These are phyloP conservation scores for Sturmia bella DNA, from an alignment of 2,888 invertebrate genomes.

Conservation along the genomic window DNA sequence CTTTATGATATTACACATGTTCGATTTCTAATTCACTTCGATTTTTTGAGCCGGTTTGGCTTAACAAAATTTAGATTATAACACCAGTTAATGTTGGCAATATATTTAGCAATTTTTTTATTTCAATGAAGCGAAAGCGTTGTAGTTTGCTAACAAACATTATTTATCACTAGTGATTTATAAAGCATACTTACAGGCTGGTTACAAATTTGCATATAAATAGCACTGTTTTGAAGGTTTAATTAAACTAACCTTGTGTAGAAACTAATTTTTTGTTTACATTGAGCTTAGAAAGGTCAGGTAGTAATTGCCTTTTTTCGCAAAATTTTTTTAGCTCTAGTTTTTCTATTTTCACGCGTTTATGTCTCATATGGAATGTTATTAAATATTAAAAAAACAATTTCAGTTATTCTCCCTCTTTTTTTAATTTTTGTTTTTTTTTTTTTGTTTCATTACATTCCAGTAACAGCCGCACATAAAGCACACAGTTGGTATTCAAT, in stretches of 20 bases:
- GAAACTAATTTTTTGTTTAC: neutral
- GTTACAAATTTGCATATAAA: too few relatives aligned
- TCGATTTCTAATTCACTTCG: too few relatives aligned
- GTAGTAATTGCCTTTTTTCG: neutral
- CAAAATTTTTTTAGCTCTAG: too few relatives aligned
- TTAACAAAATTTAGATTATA: too few relatives aligned
- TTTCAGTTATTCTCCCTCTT: conserved; percentile 1
- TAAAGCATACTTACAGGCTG: neutral
- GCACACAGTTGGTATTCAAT: neutral
- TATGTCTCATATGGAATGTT: conserved; percentile 12
- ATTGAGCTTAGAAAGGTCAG: neutral
- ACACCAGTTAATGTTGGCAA: too few relatives aligned
- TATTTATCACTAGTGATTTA: neutral
- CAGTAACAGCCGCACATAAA: neutral
- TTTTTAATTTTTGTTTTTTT: conserved; percentile 11
- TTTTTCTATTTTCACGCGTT: neutral
- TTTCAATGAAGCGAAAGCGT: too few relatives aligned
- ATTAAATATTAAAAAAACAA: neutral
- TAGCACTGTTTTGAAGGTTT: too few relatives aligned
- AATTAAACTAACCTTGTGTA: too few relatives aligned
- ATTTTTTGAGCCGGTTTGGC: too few relatives aligned
- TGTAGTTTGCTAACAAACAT: too few relatives aligned
- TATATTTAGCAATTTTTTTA: too few relatives aligned
- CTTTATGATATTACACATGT: too few relatives aligned
- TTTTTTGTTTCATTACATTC: conserved; percentile 44